phyloP scores from a whole-genome alignment of 2,797 vertebrate species.

The Onychomys arenicola region DNA sequence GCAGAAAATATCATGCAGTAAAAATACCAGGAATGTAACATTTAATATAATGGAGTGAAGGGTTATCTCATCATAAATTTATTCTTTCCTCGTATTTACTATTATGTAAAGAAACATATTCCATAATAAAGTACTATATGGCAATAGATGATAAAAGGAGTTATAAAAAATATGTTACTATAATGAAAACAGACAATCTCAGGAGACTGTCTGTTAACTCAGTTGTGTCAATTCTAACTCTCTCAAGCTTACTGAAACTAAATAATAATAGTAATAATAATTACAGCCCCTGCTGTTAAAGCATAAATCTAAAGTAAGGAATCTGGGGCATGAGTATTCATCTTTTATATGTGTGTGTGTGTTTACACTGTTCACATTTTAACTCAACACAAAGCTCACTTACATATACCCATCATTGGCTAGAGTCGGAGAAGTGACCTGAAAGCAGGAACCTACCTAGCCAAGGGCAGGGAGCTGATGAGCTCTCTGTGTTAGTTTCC shows the following conservation, averaged over 20 bases:
- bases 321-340: neutral
- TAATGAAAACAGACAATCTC: slow-evolving; percentile 23
- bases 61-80: neutral
- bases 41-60: neutral
- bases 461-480: neutral
- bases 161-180: neutral
- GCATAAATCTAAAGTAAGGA: slow-evolving; percentile 40
- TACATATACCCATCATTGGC: neutral
- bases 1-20: neutral
- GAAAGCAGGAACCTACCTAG: neutral
- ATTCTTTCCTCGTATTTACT: neutral
- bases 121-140: neutral
- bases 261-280: neutral
- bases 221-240: neutral
- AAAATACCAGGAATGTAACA: neutral
- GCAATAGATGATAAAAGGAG: neutral
- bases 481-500: neutral
- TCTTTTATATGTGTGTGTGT: neutral
- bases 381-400: neutral
- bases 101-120: neutral
- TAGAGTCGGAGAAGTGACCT: neutral
- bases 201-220: slow-evolving; percentile 19
- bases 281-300: neutral
- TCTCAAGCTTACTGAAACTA: neutral
- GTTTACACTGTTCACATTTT: slow-evolving; percentile 12